These are phyloP conservation scores for Chaetops frenatus DNA, from an alignment of 2,113 vertebrate genomes.

Conservation along the genomic window DNA sequence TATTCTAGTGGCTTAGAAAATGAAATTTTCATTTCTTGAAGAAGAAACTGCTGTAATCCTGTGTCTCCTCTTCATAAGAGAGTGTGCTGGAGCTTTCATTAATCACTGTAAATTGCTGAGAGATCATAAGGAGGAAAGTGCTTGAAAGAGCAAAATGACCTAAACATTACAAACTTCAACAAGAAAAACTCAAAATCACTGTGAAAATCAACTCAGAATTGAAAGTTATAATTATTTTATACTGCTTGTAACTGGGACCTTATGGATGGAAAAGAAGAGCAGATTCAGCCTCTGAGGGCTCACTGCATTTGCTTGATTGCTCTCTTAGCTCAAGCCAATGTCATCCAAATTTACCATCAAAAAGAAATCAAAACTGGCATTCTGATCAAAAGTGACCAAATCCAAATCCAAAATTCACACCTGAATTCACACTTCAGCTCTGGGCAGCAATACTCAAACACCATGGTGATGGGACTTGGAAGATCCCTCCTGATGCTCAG, in stretches of 20 bases:
- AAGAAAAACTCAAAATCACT: neutral
- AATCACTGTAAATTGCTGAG: neutral
- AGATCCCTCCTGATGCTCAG: neutral
- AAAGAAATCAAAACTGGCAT: neutral
- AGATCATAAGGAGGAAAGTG: neutral
- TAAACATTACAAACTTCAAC: neutral
- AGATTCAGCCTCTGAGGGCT: neutral
- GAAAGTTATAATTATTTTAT: neutral
- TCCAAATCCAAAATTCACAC: neutral
- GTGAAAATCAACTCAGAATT: neutral
- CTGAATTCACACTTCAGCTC: neutral
- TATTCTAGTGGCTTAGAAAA: constrained; percentile 15
- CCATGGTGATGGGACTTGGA: neutral
- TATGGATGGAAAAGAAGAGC: neutral
- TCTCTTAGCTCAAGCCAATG: neutral
- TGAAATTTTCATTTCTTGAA: constrained; percentile 47
- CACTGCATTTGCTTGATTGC: neutral
- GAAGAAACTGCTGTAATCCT: constrained; percentile 10
- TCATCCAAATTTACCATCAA: neutral
- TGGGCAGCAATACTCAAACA: neutral
- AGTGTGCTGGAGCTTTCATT: neutral
- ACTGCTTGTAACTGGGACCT: neutral
- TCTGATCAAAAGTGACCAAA: neutral
- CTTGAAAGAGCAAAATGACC: neutral
- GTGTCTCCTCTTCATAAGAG: neutral